phyloP scores from a whole-genome alignment of 2,113 vertebrate genomes.

The Natator depressus region DNA sequence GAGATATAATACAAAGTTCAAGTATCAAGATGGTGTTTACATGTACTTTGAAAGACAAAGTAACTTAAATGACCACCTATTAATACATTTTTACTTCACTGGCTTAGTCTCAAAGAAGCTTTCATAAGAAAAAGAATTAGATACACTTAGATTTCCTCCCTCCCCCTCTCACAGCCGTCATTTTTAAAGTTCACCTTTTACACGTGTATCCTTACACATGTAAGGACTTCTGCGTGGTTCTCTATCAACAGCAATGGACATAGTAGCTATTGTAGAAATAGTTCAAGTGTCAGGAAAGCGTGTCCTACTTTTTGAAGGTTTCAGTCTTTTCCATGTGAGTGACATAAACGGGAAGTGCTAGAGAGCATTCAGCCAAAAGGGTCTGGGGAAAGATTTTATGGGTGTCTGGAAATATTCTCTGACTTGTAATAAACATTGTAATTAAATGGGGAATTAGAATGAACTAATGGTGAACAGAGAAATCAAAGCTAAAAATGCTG shows the following conservation, averaged over 20 bases:
- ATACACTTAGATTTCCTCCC: neutral
- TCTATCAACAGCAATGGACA: fast-evolving
- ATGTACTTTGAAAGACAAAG: neutral
- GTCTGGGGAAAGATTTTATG: neutral
- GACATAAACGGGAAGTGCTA: neutral
- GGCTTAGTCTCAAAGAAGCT: neutral
- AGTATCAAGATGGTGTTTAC: neutral
- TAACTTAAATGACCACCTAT: neutral
- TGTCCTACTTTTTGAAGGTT: conserved; percentile 2
- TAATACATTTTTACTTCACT: neutral
- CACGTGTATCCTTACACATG: no score
- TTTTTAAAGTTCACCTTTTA: neutral
- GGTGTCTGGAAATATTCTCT: conserved; percentile 9
- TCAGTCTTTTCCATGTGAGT: neutral
- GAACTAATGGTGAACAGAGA: conserved; percentile 51
- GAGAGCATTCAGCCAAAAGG: neutral
- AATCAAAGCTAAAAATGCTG: conserved; percentile 55
- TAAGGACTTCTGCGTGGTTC: neutral
- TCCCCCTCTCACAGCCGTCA: neutral
- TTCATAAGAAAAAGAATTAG: neutral
- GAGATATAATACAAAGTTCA: neutral
- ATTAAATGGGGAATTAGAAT: conserved; percentile 50
- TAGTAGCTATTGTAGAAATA: neutral
- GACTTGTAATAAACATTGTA: neutral
- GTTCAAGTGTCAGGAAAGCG: neutral